These are phyloP conservation scores for Cyprinodon tularosa DNA, from an alignment of 2,113 vertebrate species.

Conservation along the genomic window DNA sequence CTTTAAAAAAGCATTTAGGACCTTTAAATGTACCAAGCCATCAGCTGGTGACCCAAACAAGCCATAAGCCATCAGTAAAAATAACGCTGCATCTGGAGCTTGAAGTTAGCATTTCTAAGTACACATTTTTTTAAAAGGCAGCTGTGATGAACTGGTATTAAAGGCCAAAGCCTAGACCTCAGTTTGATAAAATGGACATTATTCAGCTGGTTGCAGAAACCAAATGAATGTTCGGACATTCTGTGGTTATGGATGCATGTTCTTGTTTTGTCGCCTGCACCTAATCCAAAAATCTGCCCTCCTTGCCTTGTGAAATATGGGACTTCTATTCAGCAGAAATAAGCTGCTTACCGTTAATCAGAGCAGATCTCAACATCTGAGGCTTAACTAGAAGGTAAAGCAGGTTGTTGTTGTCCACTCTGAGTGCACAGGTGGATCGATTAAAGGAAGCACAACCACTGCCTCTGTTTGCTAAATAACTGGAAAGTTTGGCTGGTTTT, in stretches of 20 bases:
- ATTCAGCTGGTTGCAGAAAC: background rate
- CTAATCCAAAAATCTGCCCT: conserved; percentile 41
- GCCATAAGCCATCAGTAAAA: too few species aligned
- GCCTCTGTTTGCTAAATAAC: conserved; percentile 4
- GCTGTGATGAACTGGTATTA: background rate
- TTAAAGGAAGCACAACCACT: background rate
- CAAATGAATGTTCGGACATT: background rate
- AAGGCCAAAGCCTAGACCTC: background rate
- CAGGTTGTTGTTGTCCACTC: conserved; percentile 59
- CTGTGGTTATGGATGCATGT: conserved; percentile 28
- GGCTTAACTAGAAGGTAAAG: conserved; percentile 53
- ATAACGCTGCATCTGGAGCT: too few species aligned
- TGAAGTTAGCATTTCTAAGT: too few species aligned
- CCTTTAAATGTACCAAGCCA: too few species aligned
- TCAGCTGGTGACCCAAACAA: too few species aligned
- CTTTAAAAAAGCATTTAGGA: too few species aligned
- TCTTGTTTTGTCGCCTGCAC: conserved; percentile 26
- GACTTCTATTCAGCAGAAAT: conserved; percentile 31
- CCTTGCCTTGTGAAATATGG: conserved; percentile 37
- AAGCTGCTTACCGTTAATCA: conserved; percentile 77
- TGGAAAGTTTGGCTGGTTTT: background rate
- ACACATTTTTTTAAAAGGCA: too few species aligned
- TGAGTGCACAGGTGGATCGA: conserved; percentile 29
- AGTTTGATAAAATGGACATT: background rate
- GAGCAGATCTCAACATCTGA: conserved; percentile 62